A percentile compares a stretch with the other conserved stretches of the same genome.
These are phyloP conservation scores for Diadegma fenestrale DNA, from an alignment of 2,888 invertebrate genomes.

Conservation along the genomic window DNA sequence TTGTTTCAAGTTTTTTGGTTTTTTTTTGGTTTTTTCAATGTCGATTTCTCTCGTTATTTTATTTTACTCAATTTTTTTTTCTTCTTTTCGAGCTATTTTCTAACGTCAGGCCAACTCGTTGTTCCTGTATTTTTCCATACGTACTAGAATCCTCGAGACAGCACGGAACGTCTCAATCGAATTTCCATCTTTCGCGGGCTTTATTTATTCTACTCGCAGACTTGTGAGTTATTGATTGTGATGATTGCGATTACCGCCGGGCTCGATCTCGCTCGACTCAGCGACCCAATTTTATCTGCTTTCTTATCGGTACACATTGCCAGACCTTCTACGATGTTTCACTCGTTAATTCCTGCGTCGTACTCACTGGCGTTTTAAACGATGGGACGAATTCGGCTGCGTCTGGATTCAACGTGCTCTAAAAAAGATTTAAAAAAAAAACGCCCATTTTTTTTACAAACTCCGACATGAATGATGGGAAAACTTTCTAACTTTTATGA, in stretches of 20 bases:
- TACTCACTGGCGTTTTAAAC: conserved; percentile 79
- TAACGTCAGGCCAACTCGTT: conserved; percentile 68
- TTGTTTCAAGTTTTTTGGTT: conserved; percentile 37
- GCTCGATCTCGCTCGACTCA: conserved; percentile 38
- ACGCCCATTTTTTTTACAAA: neutral
- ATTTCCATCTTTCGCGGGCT: conserved; percentile 25
- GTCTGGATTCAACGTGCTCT: conserved; percentile 93
- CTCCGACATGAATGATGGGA: too few species aligned
- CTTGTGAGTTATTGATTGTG: conserved; percentile 31
- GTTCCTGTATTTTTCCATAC: conserved; percentile 37
- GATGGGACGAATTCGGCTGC: conserved; percentile 94
- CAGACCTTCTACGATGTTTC: conserved; percentile 82
- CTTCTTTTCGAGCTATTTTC: conserved; percentile 50
- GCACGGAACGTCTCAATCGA: conserved; percentile 68
- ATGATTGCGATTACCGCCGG: conserved; percentile 15
- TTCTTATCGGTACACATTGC: conserved; percentile 67
- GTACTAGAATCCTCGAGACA: conserved; percentile 57
- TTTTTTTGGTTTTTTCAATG: conserved; percentile 57
- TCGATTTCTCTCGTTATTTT: conserved; percentile 18
- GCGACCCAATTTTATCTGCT: conserved; percentile 72
- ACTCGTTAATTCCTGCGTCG: conserved; percentile 79
- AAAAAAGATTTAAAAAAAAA: conserved; percentile 68
- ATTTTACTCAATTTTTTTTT: too few species aligned
- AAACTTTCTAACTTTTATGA: too few species aligned
- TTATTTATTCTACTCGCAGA: conserved; percentile 1